Evolutionary conservation across 2,797 vertebrate species (phyloP), one percentile per base, ranked within the genome.

Genomic region (Ceyx erithaca): DNA sequence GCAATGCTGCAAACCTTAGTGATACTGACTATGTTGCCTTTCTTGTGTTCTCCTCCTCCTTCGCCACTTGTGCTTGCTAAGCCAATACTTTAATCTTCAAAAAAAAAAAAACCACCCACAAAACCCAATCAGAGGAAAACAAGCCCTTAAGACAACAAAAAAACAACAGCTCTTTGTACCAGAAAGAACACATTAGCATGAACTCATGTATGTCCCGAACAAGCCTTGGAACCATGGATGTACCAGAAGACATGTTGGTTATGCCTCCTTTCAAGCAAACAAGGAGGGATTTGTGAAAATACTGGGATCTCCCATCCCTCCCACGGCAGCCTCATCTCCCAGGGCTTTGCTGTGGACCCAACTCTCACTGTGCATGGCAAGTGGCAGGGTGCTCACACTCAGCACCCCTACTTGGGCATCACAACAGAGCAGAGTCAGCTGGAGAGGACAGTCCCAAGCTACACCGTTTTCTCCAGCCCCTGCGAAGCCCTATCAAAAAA

Each of bases 401-500:
- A 16, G 30, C 3, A 1, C 9, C 28, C 33, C 62, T 14, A 11
- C 61, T 52, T 2, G 2, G 5, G 20, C 19, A 28, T 13, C 2
- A 2, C 20, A 2, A 26, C 1, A 1, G n/a, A 43, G 61, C 8
- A 3, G 45, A 40, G 18, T 6, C 0, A 1, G n/a, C 30, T 30
- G 41, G 12, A 69, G 46, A 62, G 40, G 54, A 28, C 13, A 16
- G 61, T 43, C 26, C 51, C 0, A 1, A 8, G 63, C 33, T 19
- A 30, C 1, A 1, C 20, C 1, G 0, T 30, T 13, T 57, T 30
- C 61, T 72, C 31, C 7, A 21, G 49, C 40, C 33, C 17, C 5
- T 9, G 43, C 73, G 45, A 40, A 80, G 31, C 33, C 51, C 19
- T 5, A 8, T 0, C n/a, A 57, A 83, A 88, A 91, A 91, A 80